phyloP scores from a whole-genome alignment of 2,113 vertebrate genomes.

The Thoracochromis brauschi region DNA sequence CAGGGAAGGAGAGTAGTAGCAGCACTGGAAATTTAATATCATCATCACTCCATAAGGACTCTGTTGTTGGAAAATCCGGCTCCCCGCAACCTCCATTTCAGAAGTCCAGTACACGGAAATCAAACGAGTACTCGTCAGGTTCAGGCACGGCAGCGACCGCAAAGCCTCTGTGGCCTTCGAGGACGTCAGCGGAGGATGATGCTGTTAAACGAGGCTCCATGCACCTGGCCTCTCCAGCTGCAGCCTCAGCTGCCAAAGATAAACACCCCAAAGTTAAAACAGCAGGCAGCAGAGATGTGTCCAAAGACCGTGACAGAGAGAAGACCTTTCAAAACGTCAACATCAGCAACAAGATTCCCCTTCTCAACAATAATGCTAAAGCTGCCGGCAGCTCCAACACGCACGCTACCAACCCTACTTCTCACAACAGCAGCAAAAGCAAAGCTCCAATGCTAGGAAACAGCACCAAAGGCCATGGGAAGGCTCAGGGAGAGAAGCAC shows the following conservation, averaged over 20 bases:
- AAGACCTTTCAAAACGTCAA: conserved; percentile 58
- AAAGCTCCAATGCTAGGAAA: conserved; percentile 49
- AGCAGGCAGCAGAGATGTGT: conserved; percentile 57
- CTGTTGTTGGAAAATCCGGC: conserved; percentile 44
- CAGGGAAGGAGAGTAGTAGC: conserved; percentile 68
- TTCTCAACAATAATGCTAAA: conserved; percentile 64
- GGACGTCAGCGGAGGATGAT: conserved; percentile 55
- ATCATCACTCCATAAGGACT: conserved; percentile 74
- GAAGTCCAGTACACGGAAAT: conserved; percentile 62
- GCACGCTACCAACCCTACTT: conserved; percentile 27
- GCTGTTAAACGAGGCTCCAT: conserved; percentile 54
- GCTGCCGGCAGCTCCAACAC: conserved; percentile 30
- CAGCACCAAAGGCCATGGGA: conserved; percentile 55
- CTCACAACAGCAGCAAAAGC: conserved; percentile 61
- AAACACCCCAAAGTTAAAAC: conserved; percentile 68
- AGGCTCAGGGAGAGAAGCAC: conserved; percentile 59
- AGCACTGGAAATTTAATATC: conserved; percentile 47
- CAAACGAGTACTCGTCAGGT: conserved; percentile 57
- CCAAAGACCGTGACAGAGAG: conserved; percentile 66
- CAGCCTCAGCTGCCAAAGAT: conserved; percentile 69
- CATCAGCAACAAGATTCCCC: conserved; percentile 51
- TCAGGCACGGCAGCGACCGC: conserved; percentile 39
- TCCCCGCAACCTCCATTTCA: conserved; percentile 54
- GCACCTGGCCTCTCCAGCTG: conserved; percentile 37
- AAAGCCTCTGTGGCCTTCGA: conserved; percentile 63